phyloP scores from a whole-genome alignment of 2,113 vertebrate species.

The Cinclus cinclus region DNA sequence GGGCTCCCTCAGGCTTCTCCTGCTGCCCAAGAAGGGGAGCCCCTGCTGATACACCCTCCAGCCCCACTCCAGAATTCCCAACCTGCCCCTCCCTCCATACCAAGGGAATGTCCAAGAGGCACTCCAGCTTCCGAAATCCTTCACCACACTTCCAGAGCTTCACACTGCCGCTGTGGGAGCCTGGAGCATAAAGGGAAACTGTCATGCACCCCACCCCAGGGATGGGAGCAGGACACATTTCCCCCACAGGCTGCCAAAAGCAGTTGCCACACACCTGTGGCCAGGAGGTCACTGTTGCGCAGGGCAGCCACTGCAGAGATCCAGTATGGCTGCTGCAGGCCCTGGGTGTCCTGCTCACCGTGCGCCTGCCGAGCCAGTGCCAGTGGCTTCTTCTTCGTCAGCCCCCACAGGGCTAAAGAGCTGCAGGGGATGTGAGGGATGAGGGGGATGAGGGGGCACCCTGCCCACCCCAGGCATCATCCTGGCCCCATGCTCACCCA shows the following conservation, averaged over 20 bases:
- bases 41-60: background rate
- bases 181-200: constrained; percentile 58
- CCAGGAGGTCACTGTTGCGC: constrained; percentile 39
- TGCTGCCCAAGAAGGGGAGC: background rate
- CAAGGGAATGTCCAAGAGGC: constrained; percentile 85
- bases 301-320: background rate
- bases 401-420: constrained; percentile 89
- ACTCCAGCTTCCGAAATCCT: constrained; percentile 83
- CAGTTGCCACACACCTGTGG: background rate
- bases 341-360: background rate
- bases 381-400: constrained; percentile 92
- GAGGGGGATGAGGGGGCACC: background rate
- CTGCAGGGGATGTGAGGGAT: constrained; percentile 46
- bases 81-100: constrained; percentile 67
- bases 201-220: fast-evolving
- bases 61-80: background rate
- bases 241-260: background rate
- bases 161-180: constrained; percentile 84
- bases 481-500: constrained; percentile 73
- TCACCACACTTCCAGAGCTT: constrained; percentile 89
- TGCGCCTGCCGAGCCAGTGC: constrained; percentile 83
- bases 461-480: background rate
- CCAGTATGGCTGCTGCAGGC: constrained; percentile 25
- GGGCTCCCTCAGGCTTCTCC: background rate
- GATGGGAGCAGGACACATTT: background rate